These are phyloP conservation scores for Galemys pyrenaicus DNA, from an alignment of 2,113 vertebrate genomes.

Conservation along the genomic window DNA sequence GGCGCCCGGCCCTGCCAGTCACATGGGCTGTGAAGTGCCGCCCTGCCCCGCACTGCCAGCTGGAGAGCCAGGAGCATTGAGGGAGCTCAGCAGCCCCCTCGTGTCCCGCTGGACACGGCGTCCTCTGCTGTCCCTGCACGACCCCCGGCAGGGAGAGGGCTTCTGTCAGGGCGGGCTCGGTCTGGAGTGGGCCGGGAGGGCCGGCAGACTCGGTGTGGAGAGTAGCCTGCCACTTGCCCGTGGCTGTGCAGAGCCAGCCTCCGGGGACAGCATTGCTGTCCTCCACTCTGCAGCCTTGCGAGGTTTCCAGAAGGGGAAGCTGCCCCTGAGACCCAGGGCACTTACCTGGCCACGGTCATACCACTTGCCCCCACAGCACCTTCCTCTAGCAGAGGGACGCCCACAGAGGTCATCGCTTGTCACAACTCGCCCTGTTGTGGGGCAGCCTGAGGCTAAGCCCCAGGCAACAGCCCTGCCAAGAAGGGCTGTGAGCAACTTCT, in stretches of 20 bases:
- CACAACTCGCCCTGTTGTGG: neutral
- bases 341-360: neutral
- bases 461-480: neutral
- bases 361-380: neutral
- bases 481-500: neutral
- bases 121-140: neutral
- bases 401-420: neutral
- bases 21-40: neutral
- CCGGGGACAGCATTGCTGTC: neutral
- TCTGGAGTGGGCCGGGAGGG: accelerated
- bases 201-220: neutral
- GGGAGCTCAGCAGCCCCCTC: neutral
- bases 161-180: neutral
- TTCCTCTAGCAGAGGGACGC: neutral
- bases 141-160: neutral
- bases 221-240: neutral
- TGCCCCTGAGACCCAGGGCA: neutral
- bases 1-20: neutral
- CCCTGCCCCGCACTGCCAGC: neutral
- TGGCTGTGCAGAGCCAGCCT: neutral
- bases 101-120: neutral
- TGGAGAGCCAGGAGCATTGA: neutral
- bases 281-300: neutral
- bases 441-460: neutral
- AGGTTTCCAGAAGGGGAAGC: neutral